Evolutionary conservation across 2,888 invertebrate species (phyloP).

Genomic region (Andrena flavipes): DNA sequence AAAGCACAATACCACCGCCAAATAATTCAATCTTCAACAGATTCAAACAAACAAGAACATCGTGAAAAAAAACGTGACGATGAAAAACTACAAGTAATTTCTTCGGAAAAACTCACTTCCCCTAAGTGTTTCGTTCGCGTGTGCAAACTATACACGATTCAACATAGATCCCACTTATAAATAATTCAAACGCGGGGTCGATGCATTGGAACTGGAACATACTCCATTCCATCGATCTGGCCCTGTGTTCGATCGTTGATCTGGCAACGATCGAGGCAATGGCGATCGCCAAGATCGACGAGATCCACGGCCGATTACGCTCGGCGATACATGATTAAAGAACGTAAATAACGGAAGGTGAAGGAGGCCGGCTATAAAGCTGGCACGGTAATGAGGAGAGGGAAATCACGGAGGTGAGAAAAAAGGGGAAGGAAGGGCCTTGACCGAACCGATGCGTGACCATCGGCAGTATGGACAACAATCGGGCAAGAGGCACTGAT

Average conservation of each 20-base stretch:
- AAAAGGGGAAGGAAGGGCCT: constrained; percentile 69
- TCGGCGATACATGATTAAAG: constrained; percentile 46
- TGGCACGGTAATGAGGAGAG: constrained; percentile 35
- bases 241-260: constrained; percentile 11
- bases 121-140: no score
- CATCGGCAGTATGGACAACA: constrained; percentile 71
- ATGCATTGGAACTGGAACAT: no score
- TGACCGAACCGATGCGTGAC: constrained; percentile 76
- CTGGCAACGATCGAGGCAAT: background rate
- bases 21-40: no score
- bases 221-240: background rate
- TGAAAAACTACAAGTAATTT: no score
- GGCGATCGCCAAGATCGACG: constrained; percentile 27
- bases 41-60: no score
- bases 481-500: constrained; percentile 74
- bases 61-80: no score
- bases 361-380: constrained; percentile 32
- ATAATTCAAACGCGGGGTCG: no score
- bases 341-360: constrained; percentile 57
- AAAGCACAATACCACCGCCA: no score
- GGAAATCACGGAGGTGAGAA: constrained; percentile 51
- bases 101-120: no score
- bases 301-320: constrained; percentile 31
- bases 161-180: no score
- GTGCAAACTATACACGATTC: no score